These are phyloP conservation scores for Stomorhina lunata DNA, from an alignment of 2,888 invertebrate species.

Conservation along the genomic window DNA sequence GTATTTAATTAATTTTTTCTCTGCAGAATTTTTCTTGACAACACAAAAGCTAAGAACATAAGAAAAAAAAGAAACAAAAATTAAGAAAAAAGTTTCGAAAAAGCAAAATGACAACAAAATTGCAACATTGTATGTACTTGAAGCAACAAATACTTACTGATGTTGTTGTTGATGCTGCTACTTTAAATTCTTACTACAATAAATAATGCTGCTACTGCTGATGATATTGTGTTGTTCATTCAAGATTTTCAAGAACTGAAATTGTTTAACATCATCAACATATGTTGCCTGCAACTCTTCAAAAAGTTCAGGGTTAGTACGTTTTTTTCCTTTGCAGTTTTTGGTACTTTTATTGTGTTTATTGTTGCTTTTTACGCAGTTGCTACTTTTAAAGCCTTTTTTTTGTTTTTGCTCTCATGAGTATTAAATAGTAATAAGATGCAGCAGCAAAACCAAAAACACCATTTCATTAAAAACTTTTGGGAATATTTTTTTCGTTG, in stretches of 20 bases:
- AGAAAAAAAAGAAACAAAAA: slow-evolving; percentile 2
- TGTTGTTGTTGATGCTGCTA: neutral
- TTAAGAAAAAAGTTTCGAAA: too few species aligned
- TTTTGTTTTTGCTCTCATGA: slow-evolving; percentile 9
- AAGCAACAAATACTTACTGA: slow-evolving; percentile 50
- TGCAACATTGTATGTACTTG: slow-evolving; percentile 20
- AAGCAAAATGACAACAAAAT: slow-evolving; percentile 11
- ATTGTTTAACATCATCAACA: slow-evolving; percentile 49
- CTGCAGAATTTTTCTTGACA: slow-evolving; percentile 22
- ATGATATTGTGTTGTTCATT: slow-evolving; percentile 26
- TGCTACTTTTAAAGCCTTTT: too few species aligned
- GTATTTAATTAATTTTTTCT: slow-evolving; percentile 57
- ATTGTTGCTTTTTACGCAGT: neutral
- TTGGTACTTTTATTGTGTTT: neutral
- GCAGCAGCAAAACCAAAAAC: neutral
- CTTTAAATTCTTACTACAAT: too few species aligned
- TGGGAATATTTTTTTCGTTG: neutral
- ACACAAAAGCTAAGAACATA: slow-evolving; percentile 35
- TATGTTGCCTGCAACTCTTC: slow-evolving; percentile 57
- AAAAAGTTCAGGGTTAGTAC: slow-evolving; percentile 65
- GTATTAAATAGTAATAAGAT: slow-evolving; percentile 24
- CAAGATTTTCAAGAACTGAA: slow-evolving; percentile 49
- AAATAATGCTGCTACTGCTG: neutral
- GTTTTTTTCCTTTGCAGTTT: slow-evolving; percentile 38
- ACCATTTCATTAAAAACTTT: slow-evolving; percentile 23